phyloP scores from a whole-genome alignment of 2,888 invertebrate genomes.

The Nemotelus pantherinus region DNA sequence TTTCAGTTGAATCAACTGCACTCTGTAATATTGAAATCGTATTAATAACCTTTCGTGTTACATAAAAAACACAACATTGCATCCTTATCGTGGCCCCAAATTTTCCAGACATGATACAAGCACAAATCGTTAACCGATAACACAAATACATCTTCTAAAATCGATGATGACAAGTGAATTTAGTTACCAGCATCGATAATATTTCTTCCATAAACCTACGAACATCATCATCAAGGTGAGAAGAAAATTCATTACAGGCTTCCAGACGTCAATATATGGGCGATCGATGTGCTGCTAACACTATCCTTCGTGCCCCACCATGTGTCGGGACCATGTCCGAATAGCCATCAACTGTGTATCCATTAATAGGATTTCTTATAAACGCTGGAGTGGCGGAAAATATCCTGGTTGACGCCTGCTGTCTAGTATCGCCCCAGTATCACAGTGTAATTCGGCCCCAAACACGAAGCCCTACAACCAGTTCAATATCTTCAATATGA shows the following conservation, averaged over 20 bases:
- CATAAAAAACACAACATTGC: too few relatives aligned
- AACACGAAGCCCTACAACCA: background rate
- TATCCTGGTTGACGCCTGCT: background rate
- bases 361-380: background rate
- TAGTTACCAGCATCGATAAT: too few relatives aligned
- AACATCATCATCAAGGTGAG: conserved; percentile 9
- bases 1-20: too few relatives aligned
- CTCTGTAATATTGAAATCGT: too few relatives aligned
- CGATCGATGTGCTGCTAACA: conserved; percentile 2
- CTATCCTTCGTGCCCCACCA: background rate
- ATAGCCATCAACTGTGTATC: conserved; percentile 4
- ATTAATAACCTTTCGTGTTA: too few relatives aligned
- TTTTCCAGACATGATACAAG: too few relatives aligned
- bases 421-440: background rate
- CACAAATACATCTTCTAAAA: too few relatives aligned
- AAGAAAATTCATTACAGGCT: background rate
- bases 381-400: background rate
- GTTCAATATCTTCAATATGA: conserved; percentile 33
- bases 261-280: conserved; percentile 1
- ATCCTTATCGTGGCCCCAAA: too few relatives aligned
- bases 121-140: too few relatives aligned
- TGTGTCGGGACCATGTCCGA: background rate
- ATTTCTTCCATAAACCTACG: too few relatives aligned
- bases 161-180: too few relatives aligned
- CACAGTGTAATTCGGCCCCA: background rate